These are phyloP conservation scores for Agrochola lota DNA, from an alignment of 2,888 invertebrate species.

Conservation along the genomic window DNA sequence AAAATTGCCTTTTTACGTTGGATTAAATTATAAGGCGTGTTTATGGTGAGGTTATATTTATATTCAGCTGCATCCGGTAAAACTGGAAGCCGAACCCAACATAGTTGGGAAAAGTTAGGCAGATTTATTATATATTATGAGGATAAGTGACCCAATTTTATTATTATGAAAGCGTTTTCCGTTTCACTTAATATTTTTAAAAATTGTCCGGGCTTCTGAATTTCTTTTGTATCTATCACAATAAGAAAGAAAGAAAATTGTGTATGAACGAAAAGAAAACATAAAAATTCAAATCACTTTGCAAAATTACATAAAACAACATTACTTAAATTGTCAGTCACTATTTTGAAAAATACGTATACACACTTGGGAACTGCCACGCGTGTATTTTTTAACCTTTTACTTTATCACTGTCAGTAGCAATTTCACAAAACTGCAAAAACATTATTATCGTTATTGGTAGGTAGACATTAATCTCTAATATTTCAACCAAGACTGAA, in stretches of 20 bases:
- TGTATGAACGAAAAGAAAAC: not conserved
- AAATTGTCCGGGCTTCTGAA: too few relatives aligned
- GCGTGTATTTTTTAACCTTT: too few relatives aligned
- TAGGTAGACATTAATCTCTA: conserved; percentile 5
- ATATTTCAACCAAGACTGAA: conserved; percentile 12
- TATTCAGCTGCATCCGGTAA: too few relatives aligned
- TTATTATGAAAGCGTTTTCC: not conserved
- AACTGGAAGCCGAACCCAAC: too few relatives aligned
- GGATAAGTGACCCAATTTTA: not conserved
- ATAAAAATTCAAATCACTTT: not conserved
- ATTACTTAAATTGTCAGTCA: not conserved
- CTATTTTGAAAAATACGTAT: not conserved
- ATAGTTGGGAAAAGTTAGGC: too few relatives aligned
- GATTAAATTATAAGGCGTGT: not conserved
- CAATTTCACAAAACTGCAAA: not conserved
- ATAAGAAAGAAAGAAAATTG: not conserved
- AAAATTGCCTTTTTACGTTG: not conserved
- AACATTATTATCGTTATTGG: not conserved
- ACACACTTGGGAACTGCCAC: not conserved
- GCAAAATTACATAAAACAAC: not conserved
- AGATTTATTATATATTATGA: too few relatives aligned
- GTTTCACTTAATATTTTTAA: not conserved
- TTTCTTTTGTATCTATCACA: not conserved
- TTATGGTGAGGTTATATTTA: too few relatives aligned
- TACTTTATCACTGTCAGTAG: not conserved